Conservation (phyloP, 2,888 invertebrate genomes). For the Entomobrya proxima region DNA sequence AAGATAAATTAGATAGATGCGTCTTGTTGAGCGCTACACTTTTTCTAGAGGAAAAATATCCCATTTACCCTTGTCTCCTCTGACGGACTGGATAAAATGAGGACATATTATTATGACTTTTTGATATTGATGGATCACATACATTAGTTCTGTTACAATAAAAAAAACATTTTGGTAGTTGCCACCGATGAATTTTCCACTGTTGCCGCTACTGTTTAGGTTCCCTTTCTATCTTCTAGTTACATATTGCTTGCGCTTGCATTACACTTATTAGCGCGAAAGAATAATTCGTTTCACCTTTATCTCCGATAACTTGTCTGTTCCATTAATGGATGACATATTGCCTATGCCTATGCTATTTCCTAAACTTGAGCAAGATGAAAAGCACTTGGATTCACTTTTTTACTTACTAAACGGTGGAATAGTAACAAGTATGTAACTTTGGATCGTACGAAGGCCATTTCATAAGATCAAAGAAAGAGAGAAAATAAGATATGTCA, state of each 20-base stretch:
- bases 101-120: constrained; percentile 55
- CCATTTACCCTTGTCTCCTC: constrained; percentile 48
- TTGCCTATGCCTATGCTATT: constrained; percentile 48
- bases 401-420: not conserved
- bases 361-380: not conserved
- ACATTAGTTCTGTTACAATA: not conserved
- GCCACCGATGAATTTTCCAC: not conserved
- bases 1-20: not conserved
- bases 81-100: not conserved
- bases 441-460: no score
- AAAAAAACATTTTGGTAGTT: constrained; percentile 19
- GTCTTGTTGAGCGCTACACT: constrained; percentile 45
- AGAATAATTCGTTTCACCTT: constrained; percentile 62
- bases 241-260: not conserved
- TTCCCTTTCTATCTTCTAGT: not conserved
- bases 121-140: constrained; percentile 64
- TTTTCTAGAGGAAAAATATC: constrained; percentile 44
- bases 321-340: constrained; percentile 69
- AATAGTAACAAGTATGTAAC: not conserved
- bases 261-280: constrained; percentile 54
- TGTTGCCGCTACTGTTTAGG: not conserved
- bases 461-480: not conserved
- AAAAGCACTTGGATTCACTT: not conserved
- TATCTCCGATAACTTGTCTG: constrained; percentile 66
- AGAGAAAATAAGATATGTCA: constrained; percentile 15